Base-by-base conservation (phyloP, 1,140 invertebrate species). In the Ostrea denselamellosa region DNA sequence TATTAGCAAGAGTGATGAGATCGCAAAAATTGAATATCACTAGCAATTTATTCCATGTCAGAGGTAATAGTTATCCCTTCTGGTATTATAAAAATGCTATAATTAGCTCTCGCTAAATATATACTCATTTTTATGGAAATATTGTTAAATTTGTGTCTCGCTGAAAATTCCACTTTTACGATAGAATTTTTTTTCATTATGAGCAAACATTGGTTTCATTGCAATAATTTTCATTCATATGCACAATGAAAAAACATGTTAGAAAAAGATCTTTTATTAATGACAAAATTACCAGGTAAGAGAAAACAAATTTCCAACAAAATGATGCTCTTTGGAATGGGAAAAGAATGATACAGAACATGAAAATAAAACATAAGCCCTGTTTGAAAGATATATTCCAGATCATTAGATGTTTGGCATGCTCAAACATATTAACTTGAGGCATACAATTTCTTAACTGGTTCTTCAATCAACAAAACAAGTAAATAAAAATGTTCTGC, bases 401-500 rank as follows among this genome's bases (percentile, higher is more conserved):
- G 68, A 77, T 17, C 68, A 28, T 77, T 28, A 22, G 68, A 77
- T 14, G 28, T 77, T 17, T 25, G 8, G 68, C 25, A 34, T 77
- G 68, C 28, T 34, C 14, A 10, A 25, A 28, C 8, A 77, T 25
- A 77, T 77, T 25, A 28, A 10, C 68, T 77, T 77, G 22, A 14
- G 28, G 68, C 25, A 77, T 77, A 77, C 68, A 14, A 77, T 34
- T 77, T 77, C 68, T 77, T 44, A 14, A 34, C 68, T 28, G 68
- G 56, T 62, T 22, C 68, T 34, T 28, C 68, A 77, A 77, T 77
- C 68, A 28, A 12, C 68, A 77, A 77, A 28, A 77, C 68, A 44
- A 77, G 68, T 77, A 44, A 77, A 77, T 77, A 77, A 77, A 77
- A 28, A 25, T 77, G 68, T 34, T 77, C 68, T 34, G 68, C 4